These are phyloP conservation scores for Aselliscus stoliczkanus DNA, from an alignment of 2,797 vertebrate species.

Conservation along the genomic window DNA sequence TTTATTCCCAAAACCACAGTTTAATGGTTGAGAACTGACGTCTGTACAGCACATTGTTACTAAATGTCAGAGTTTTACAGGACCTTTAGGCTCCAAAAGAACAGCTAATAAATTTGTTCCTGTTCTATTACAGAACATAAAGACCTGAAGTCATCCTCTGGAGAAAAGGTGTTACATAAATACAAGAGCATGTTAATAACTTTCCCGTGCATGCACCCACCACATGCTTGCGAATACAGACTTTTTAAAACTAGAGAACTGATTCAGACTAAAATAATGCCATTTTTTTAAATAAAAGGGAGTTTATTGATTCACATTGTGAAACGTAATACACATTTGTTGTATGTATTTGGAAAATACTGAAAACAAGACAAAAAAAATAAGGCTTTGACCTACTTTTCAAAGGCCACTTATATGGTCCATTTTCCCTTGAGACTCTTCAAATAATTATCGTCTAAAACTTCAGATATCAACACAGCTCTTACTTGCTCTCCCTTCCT, in stretches of 20 bases:
- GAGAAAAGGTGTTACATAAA: slow-evolving; percentile 1
- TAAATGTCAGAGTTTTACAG: slow-evolving; percentile 22
- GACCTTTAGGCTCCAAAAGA: neutral
- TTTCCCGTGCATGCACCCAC: neutral
- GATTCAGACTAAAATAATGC: neutral
- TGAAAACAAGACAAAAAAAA: neutral
- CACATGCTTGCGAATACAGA: neutral
- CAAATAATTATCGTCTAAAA: neutral
- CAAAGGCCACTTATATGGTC: no score
- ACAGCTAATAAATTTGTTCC: slow-evolving; percentile 31
- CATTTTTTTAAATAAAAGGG: neutral
- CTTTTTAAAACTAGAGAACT: neutral
- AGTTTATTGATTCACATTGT: neutral
- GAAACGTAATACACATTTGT: neutral
- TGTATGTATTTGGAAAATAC: neutral
- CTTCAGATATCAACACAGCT: neutral
- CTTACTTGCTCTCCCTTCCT: neutral
- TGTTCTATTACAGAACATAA: neutral
- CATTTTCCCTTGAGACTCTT: neutral
- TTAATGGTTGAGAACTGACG: neutral
- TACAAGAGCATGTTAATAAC: slow-evolving; percentile 16
- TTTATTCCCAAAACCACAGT: slow-evolving; percentile 15
- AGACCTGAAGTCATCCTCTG: slow-evolving; percentile 19
- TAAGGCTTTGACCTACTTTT: neutral
- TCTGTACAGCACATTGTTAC: neutral